phyloP scores from a whole-genome alignment of 2,888 invertebrate species.

The Phymatocera aterrima region DNA sequence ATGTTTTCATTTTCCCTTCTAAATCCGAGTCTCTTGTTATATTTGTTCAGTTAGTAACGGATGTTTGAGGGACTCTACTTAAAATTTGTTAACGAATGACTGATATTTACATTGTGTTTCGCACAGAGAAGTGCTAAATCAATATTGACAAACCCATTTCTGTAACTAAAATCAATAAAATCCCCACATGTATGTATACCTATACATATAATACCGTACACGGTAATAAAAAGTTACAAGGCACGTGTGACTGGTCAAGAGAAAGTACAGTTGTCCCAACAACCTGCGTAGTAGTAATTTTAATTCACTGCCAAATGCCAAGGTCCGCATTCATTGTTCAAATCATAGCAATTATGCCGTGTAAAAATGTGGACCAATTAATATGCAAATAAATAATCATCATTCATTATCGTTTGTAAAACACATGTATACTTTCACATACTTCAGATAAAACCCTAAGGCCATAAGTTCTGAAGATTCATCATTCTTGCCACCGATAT shows the following conservation, averaged over 20 bases:
- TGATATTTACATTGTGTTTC: slow-evolving; percentile 20
- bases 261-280: slow-evolving; percentile 18
- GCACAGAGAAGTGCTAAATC: slow-evolving; percentile 11
- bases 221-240: slow-evolving; percentile 2
- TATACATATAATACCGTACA: no score
- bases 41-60: slow-evolving; percentile 20
- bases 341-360: neutral
- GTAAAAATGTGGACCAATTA: neutral
- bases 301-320: slow-evolving; percentile 43
- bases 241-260: slow-evolving; percentile 37
- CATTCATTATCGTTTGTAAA: slow-evolving; percentile 15
- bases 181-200: no score
- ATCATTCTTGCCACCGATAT: neutral
- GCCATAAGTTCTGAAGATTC: neutral
- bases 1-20: neutral
- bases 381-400: slow-evolving; percentile 1
- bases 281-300: neutral
- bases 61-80: neutral
- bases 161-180: neutral
- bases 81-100: neutral
- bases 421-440: neutral
- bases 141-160: slow-evolving; percentile 30
- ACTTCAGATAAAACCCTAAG: neutral
- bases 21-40: neutral
- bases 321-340: slow-evolving; percentile 32